Base-by-base conservation (phyloP, 2,797 vertebrate species). In the Bryconaethiops microstoma region DNA sequence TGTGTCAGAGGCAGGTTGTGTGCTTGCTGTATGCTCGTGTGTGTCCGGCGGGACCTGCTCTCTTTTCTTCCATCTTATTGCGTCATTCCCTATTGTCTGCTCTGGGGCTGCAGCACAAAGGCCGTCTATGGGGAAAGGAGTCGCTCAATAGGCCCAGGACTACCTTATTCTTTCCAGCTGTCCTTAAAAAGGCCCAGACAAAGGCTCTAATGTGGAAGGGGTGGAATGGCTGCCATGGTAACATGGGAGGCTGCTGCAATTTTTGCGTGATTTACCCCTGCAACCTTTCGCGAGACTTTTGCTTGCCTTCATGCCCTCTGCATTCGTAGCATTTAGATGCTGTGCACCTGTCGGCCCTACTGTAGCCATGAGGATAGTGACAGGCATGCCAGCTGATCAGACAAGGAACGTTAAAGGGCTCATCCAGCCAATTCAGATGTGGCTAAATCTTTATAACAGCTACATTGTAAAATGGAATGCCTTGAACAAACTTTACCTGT, bases 181-280 rank as follows among this genome's bases (percentile, higher is more conserved):
- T 89, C 83, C 88, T 90, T 88, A 88, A 91, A 93, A 88, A 90
- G 45, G 87, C 86, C 60, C 82, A 87, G 83, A 93, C 90, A 93
- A 92, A 89, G 85, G 70, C 70, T 74, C 74, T 82, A 83, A 87
- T 82, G 83, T 86, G 88, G 84, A 88, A 89, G 88, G 62, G 87
- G 90, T 82, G 86, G 77, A 78, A 63, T 57, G 86, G 85, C 81
- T 74, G 83, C 82, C 80, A 83, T 60, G 40, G 84, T 83, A 84
- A 85, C 84, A 79, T 77, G 79, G 70, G 68, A 62, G 79, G 85
- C 87, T 86, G 85, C 69, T 68, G 79, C 82, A 60, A 48, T 48
- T 85, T 89, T 87, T 64, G 60, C 42, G 73, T 19, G 83, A 85
- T 83, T 86, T 70, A 74, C 82, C 81, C 77, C 76, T 2, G 25